Evolutionary conservation across 2,888 invertebrate genomes (phyloP).

Genomic region (Terebella lapidaria): DNA sequence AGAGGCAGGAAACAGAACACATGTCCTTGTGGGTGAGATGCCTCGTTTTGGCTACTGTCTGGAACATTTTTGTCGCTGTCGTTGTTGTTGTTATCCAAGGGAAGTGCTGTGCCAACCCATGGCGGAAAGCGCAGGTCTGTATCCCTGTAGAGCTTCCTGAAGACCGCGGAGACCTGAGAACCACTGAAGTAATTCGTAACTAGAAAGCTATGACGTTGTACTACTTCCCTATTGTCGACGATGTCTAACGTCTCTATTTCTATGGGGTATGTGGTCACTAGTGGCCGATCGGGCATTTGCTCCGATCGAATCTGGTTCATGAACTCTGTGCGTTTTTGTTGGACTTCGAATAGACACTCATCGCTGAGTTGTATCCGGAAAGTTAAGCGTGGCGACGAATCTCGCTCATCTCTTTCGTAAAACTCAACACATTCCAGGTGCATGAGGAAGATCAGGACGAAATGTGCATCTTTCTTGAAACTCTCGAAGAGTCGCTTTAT

Average conservation of each 20-base stretch:
- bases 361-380: slow-evolving; percentile 22
- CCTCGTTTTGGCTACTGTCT: too few relatives aligned
- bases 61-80: not conserved
- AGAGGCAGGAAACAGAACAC: slow-evolving; percentile 48
- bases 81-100: slow-evolving; percentile 11
- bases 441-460: slow-evolving; percentile 40
- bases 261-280: slow-evolving; percentile 16
- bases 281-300: slow-evolving; percentile 5
- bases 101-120: slow-evolving; percentile 33
- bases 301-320: slow-evolving; percentile 7
- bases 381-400: slow-evolving; percentile 12
- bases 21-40: slow-evolving; percentile 29
- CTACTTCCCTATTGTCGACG: not conserved
- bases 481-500: slow-evolving; percentile 17
- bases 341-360: slow-evolving; percentile 22
- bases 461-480: slow-evolving; percentile 29
- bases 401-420: slow-evolving; percentile 20
- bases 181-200: slow-evolving; percentile 24
- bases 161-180: slow-evolving; percentile 20
- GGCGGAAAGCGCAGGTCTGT: slow-evolving; percentile 28
- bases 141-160: slow-evolving; percentile 23
- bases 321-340: slow-evolving; percentile 21
- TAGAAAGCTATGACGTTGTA: slow-evolving; percentile 15
- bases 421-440: slow-evolving; percentile 33
- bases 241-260: slow-evolving; percentile 10